Evolutionary conservation across 2,113 vertebrate genomes (phyloP), one percentile per base, ranked within the genome.

Genomic region (Carlito syrichta): DNA sequence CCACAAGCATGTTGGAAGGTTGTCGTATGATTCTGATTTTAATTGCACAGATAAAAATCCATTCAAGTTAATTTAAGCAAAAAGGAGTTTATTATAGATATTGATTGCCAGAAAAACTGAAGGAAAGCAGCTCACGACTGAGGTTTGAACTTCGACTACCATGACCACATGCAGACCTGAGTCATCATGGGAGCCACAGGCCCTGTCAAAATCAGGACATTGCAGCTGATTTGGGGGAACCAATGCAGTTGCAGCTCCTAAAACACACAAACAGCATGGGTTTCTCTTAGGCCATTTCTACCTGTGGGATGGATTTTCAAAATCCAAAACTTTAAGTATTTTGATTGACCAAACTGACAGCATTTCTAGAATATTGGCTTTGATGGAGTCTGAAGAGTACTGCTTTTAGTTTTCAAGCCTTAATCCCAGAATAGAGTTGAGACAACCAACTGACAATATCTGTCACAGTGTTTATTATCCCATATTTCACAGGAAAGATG

Each of bases 101-200:
- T n/a, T 2, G 22, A 10, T n/a, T 43, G 5, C 48, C 27, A 32
- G 10, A 30, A 74, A 38, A 35, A 23, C 63, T 54, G 25, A 43
- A n/a, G 22, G 22, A 35, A 81, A 62, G 38, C n/a, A 3, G 2
- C 2, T 79, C 40, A 45, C 38, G 54, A 40, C 73, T 35, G 38
- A 71, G 25, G 13, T 62, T 66, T 73, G n/a, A 19, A 20, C 1
- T 16, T 8, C 16, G 38, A 71, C 14, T 10, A 5, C 4, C 19
- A 5, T 0, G 5, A 10, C 27, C n/a, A 22, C 8, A 5, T 7
- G 1, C 2, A 50, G 35, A 40, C 32, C 8, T 16, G n/a, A 17
- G 6, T 19, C 30, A 32, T 32, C 38, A 9, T 19, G 14, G 16
- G 8, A 8, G 38, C 4, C 16, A 0, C 38, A 7, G 40, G 14